A percentile compares a stretch with the other conserved stretches of the same genome.
These are phyloP conservation scores for Penaeus japonicus DNA, from an alignment of 1,140 invertebrate genomes.

Conservation along the genomic window DNA sequence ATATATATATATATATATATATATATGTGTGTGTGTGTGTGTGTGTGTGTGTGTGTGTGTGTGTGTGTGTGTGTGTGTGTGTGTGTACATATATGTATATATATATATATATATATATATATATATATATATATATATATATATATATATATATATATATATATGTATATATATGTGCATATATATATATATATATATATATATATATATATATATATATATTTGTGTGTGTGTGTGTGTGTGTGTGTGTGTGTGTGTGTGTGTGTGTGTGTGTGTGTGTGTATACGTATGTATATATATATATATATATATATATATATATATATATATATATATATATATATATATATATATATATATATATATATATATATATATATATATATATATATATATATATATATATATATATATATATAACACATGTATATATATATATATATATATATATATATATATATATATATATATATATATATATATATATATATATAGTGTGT, in stretches of 20 bases:
- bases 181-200: not conserved
- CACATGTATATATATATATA: no score
- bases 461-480: not conserved
- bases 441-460: no score
- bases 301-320: constrained; percentile 13
- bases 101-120: not conserved
- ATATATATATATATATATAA: no score
- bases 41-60: no score
- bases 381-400: no score
- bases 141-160: not conserved
- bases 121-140: not conserved
- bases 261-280: no score
- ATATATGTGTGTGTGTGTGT: not conserved
- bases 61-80: no score
- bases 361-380: not conserved
- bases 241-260: no score
- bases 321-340: constrained; percentile 13
- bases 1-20: constrained; percentile 13
- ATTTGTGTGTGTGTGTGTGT: not conserved
- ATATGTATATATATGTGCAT: not conserved
- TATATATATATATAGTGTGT: not conserved
- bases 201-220: not conserved
- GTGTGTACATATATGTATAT: not conserved
- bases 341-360: constrained; percentile 13
- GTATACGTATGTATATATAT: not conserved